Evolutionary conservation across 2,797 vertebrate species (phyloP), one percentile per base, ranked within the genome.

Genomic region (Diceros bicornis): DNA sequence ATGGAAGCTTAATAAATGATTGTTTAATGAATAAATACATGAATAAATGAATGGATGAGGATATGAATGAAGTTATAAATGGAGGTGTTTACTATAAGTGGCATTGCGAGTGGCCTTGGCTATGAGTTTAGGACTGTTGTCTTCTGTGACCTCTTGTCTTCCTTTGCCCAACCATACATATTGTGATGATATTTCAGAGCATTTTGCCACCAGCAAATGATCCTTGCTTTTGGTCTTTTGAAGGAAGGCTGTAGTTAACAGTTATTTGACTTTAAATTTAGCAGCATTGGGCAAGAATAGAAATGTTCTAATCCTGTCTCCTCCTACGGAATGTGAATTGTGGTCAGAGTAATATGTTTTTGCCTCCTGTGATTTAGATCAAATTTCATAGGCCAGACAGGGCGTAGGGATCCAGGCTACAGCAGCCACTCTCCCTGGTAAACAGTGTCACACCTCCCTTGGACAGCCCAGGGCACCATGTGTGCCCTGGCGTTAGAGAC

Each of bases 331-430:
- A 98, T 98, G 98, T 97, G 98, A 98, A 98, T 91, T 98, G 96
- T 98, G 97, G 97, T 98, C 97, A 98, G 96, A 98, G 91, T 97
- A 98, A 97, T 98, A 98, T 98, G 98, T 98, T 98, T 99, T 98
- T 98, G 97, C 98, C 98, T 98, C 96, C 98, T 99, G 98, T 97
- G 98, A 98, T 97, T 98, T 98, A 98, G 98, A 98, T 99, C 98
- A 98, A 97, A 97, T 98, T 99, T 98, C 98, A 88, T 89, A 98
- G 97, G 88, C 97, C 97, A 98, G 98, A 98, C 98, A 98, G 96
- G 97, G 97, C 82, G 94, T 96, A 98, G 97, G 97, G 98, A 98
- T 97, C 96, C 98, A 98, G 98, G 98, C 98, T 98, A 62, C 37
- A 98, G 95, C 95, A 98, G 98, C 81, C 88, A 72, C 91, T 94